Percentiles rank a stretch among this genome's conserved stretches.
phyloP scores from a whole-genome alignment of 1,140 invertebrate species.

The Trichonephila inaurata region DNA sequence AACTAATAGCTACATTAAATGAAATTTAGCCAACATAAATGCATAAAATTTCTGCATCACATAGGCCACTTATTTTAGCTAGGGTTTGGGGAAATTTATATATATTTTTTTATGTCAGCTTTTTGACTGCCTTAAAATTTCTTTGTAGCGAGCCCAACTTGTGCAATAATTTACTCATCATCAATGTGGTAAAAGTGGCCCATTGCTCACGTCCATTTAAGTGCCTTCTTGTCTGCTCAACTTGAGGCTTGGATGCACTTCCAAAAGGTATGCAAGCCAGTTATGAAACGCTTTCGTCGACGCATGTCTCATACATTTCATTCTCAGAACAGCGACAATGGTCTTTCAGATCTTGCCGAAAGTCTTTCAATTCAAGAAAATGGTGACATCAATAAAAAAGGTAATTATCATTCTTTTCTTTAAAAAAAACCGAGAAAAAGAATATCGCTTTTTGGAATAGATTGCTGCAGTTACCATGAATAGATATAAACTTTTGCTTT shows the following conservation, averaged over 20 bases:
- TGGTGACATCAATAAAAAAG: slow-evolving; percentile 56
- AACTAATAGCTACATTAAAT: too few species aligned
- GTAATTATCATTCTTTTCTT: not conserved
- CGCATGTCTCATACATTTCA: slow-evolving; percentile 62
- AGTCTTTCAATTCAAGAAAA: slow-evolving; percentile 67
- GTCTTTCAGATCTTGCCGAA: slow-evolving; percentile 68
- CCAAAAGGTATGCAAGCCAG: slow-evolving; percentile 31
- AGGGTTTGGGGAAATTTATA: too few species aligned
- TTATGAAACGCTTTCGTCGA: slow-evolving; percentile 63
- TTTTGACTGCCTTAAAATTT: too few species aligned
- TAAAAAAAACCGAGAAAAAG: too few species aligned
- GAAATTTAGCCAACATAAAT: too few species aligned
- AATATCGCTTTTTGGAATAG: too few species aligned
- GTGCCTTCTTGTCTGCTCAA: slow-evolving; percentile 48
- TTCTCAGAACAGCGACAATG: slow-evolving; percentile 64
- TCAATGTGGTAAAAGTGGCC: not conserved
- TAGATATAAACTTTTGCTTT: too few species aligned
- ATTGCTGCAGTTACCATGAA: too few species aligned
- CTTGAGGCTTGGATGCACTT: slow-evolving; percentile 41
- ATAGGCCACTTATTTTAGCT: too few species aligned
- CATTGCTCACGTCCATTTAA: slow-evolving; percentile 29
- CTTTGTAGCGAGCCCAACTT: not conserved
- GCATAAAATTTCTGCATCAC: too few species aligned
- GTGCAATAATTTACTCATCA: not conserved
- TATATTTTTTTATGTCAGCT: too few species aligned